Evolutionary conservation across 2,113 vertebrate species (phyloP), one percentile per base, ranked within the genome.

Genomic region (Siniperca chuatsi): DNA sequence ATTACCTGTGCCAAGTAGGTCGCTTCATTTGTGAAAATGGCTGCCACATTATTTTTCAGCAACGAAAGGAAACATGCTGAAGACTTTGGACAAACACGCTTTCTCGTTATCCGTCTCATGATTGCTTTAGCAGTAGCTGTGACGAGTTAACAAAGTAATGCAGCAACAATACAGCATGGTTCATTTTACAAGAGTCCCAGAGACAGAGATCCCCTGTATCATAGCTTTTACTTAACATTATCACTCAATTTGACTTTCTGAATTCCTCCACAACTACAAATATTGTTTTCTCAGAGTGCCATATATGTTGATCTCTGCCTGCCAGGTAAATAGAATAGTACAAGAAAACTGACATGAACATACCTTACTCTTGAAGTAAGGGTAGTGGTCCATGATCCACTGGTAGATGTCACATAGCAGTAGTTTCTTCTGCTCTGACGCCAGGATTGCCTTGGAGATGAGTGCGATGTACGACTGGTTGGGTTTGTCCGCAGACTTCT

Each of bases 321-420:
- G 10, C 11, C 15, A 12, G 10, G 2, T 57, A 75, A 64, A 35
- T 7, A 79, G 23, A 80, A 50, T 3, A 78, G 76, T 29, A 11
- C 29, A 6, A n/a, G 2, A 33, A 23, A 18, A 29, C 2, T 48
- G 9, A 42, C 3, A 8, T 35, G 62, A 64, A 77, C 85, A 4
- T 90, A 97, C 96, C 96, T 97, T 96, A 79, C 96, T 97, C 93
- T 96, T 97, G 93, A 97, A 97, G 92, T 97, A 97, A 2, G 97
- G 96, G 78, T 96, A 96, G 54, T 95, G 93, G 82, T 97, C 96
- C 96, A 96, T 97, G 93, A 97, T 97, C 96, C 97, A 97, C 87
- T 96, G 96, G 90, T 97, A 97, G 93, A 97, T 98, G 75, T 98
- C 97, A 9, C 96, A 97, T 4, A 97, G 93, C 86, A 97, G 88